Base-by-base conservation (phyloP, 2,113 vertebrate genomes). In the Cyphomyrus plagiostoma region DNA sequence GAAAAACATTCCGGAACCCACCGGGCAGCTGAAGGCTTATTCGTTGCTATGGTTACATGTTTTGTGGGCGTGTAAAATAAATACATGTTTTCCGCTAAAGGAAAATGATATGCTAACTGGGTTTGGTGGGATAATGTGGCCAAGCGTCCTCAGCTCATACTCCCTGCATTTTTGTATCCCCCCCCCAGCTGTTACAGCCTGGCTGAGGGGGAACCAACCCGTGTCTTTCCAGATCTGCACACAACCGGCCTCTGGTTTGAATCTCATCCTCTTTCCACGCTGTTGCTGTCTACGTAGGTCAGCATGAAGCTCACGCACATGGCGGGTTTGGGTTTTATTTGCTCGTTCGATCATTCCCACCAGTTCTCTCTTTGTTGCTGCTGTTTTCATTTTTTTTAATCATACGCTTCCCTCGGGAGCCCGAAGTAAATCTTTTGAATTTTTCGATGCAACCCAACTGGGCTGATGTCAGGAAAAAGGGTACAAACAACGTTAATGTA, bases 1-100 rank as follows among this genome's bases (percentile, higher is more conserved):
- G 89, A 93, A 89, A 89, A 92, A 90, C 87, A 91, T 91, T 95
- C 92, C 93, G 90, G 84, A 86, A 86, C 23, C n/a, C 48, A 30
- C 48, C 50, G 30, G 85, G 85, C 85, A 86, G 85, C 85, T 50
- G 23, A 30, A 86, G 85, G 85, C 48, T 86, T 86, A 86, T 86
- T 93, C 93, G 95, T 95, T 96, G 95, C 95, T 92, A 95, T 96
- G 95, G 95, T 95, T 94, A 95, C 95, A 92, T 93, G 90, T 95
- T 95, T 95, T 94, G 93, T 94, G 91, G 93, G 94, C 93, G 94
- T 95, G 92, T 94, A 93, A 93, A 95, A 95, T 93, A 93, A 92
- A 94, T 93, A 94, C 66, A 89, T 89, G 93, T 95, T 94, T 93
- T 74, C 93, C 91, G 87, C 90, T 93, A 93, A 94, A 91, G 88